Conservation (phyloP, 2,888 invertebrate genomes). For the Sarcophaga rosellei region DNA sequence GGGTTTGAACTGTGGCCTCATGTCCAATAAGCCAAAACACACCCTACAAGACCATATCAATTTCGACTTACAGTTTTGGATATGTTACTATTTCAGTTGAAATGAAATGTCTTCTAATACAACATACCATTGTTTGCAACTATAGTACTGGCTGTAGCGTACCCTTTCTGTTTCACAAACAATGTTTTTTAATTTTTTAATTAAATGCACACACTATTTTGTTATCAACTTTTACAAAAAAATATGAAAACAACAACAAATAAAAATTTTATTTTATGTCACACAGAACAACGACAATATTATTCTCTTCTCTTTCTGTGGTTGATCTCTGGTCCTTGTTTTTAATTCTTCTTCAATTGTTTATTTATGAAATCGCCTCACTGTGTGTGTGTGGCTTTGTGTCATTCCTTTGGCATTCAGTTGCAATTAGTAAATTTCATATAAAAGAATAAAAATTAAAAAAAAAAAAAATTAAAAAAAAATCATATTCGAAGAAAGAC, state of each 20-base stretch:
- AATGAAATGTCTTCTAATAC: too few species aligned
- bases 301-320: neutral
- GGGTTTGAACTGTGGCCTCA: too few species aligned
- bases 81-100: too few species aligned
- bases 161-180: neutral
- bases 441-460: conserved; percentile 2
- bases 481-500: neutral
- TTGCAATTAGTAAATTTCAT: conserved; percentile 33
- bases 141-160: neutral
- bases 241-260: neutral
- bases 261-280: neutral
- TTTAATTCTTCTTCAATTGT: neutral
- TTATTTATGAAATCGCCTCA: neutral
- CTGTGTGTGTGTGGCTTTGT: neutral
- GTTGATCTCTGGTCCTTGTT: neutral
- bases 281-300: neutral
- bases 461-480: neutral
- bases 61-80: too few species aligned
- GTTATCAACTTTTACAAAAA: neutral
- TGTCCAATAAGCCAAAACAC: too few species aligned
- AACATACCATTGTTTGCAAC: too few species aligned
- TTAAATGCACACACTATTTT: neutral
- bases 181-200: neutral
- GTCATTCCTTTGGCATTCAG: neutral
- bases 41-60: too few species aligned